A percentile compares a stretch with the other conserved stretches of the same genome.
These are phyloP conservation scores for Sylvia borin DNA, from an alignment of 2,797 vertebrate genomes.

Conservation along the genomic window DNA sequence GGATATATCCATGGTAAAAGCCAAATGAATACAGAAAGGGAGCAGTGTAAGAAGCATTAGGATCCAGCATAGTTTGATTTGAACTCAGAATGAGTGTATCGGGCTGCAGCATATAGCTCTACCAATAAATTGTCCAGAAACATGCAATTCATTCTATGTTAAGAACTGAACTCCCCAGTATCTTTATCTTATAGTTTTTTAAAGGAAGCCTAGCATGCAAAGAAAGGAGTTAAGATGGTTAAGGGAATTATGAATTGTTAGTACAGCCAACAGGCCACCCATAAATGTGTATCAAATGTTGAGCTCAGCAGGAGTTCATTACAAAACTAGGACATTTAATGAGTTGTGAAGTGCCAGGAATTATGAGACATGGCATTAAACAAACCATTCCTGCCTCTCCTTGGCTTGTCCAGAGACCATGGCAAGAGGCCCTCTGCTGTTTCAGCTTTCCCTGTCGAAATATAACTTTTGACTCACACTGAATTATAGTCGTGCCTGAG, in stretches of 20 bases:
- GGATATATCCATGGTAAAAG: not conserved
- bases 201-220: not conserved
- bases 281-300: conserved; percentile 59
- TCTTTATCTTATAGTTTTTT: not conserved
- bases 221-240: conserved; percentile 35
- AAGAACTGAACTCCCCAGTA: not conserved
- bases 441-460: conserved; percentile 50
- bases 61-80: not conserved
- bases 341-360: conserved; percentile 45
- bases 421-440: conserved; percentile 51
- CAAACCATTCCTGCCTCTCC: conserved; percentile 46
- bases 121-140: not conserved
- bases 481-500: not conserved
- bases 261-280: conserved; percentile 26
- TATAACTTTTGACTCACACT: not conserved
- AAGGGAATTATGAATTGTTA: conserved; percentile 30
- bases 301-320: conserved; percentile 63
- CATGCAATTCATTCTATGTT: not conserved
- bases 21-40: not conserved
- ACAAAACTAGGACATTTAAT: conserved; percentile 60
- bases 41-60: not conserved
- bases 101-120: not conserved
- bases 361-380: conserved; percentile 53
- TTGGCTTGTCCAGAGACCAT: not conserved
- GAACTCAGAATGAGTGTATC: not conserved